Base-by-base conservation (phyloP, 64 coral and sea anemone species). In the Montipora foliosa region DNA sequence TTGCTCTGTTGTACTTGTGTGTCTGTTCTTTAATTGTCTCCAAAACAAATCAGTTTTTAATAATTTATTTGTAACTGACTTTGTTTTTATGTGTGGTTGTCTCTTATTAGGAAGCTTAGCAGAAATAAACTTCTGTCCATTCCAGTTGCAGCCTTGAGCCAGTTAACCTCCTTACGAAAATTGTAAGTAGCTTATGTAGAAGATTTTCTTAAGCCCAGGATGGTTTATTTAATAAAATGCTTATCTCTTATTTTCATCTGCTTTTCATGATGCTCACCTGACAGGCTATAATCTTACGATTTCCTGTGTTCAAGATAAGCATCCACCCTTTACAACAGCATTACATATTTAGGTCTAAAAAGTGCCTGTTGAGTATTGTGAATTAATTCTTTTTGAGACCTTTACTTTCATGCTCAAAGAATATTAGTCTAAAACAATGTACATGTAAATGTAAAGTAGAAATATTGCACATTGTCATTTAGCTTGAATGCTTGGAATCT, bases 161-260 rank as follows among this genome's bases (percentile, higher is more conserved):
- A 80, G 16, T 72, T 88, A 17, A 87, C 61, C 60, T 79, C 84
- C 16, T 87, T 93, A 49, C 52, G n/a, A 64, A 93, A 73, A 68
- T 51, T 93, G 92, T 93, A 93, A 93, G 92, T 93, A 80, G 16
- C 64, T 86, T 70, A 82, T 5, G 1, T 22, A 47, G 13, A 44
- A 22, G 44, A 72, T 21, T 51, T 72, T 13, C 46, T 71, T 51
- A 71, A 86, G 12, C 47, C n/a, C 20, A 49, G 16, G 44, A 49
- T 86, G 62, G 44, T 86, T 62, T 86, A 49, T 86, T 86, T 48
- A 21, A 86, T 84, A 84, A 84, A 21, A 72, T 22, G 7, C 66
- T 72, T 86, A 86, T 86, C 82, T 21, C 44, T 21, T 51, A n/a
- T 15, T 6, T 14, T 13, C 66, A 86, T 72, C 46, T 86, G 62